These are phyloP conservation scores for Ciconia stormi DNA, from an alignment of 2,113 vertebrate species.

Conservation along the genomic window DNA sequence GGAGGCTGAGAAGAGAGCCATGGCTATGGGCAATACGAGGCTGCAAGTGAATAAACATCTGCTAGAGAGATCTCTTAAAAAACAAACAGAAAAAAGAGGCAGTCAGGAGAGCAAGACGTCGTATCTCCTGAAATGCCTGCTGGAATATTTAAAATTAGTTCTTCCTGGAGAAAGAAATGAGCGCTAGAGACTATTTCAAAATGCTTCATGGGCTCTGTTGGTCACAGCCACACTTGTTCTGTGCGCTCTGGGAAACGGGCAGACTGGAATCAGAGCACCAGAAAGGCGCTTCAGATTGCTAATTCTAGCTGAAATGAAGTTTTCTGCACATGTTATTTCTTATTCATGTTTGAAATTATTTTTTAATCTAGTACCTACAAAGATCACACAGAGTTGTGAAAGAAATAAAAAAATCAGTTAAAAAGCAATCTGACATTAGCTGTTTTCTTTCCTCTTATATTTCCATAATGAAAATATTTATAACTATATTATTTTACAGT, in stretches of 20 bases:
- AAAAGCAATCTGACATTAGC: background rate
- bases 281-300: background rate
- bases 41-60: background rate
- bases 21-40: background rate
- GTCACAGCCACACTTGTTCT: background rate
- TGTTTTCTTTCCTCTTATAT: background rate
- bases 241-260: background rate
- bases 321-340: background rate
- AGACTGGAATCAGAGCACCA: background rate
- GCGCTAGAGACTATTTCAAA: background rate
- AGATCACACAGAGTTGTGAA: background rate
- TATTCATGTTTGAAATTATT: slow-evolving; percentile 14
- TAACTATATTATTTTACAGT: background rate
- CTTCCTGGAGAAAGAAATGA: background rate
- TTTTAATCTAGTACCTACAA: background rate
- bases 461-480: background rate
- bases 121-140: background rate
- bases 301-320: background rate
- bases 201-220: background rate
- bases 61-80: background rate
- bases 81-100: background rate
- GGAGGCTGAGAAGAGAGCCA: background rate
- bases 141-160: background rate
- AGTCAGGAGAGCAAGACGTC: background rate
- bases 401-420: background rate